Percentiles rank a stretch among this genome's conserved stretches.
Conservation (phyloP, 2,888 invertebrate species). For the Oligia latruncula region DNA sequence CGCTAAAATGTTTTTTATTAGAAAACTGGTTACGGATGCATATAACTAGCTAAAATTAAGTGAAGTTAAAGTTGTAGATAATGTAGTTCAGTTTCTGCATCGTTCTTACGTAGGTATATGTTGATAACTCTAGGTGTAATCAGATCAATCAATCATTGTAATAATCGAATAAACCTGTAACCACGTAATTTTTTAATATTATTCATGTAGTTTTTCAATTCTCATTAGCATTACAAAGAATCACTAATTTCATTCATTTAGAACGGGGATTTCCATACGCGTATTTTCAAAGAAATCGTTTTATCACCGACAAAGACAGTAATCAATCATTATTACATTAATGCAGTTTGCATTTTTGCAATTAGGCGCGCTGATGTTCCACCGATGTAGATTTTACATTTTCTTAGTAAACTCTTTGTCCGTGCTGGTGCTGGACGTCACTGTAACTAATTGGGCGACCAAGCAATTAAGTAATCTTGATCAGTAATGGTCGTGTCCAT, state of each 20-base stretch:
- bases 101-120: neutral
- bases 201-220: neutral
- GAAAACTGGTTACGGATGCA: neutral
- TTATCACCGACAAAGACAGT: constrained; percentile 10
- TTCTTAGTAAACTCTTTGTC: constrained; percentile 39
- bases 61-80: neutral
- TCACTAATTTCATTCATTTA: constrained; percentile 22
- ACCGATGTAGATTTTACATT: constrained; percentile 27
- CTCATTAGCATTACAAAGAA: constrained; percentile 4
- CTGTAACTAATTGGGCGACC: constrained; percentile 54
- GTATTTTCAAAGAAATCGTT: constrained; percentile 38
- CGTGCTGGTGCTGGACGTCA: constrained; percentile 37
- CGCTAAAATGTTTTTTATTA: neutral
- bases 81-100: neutral
- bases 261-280: constrained; percentile 4
- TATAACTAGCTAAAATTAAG: neutral
- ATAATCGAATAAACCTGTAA: neutral
- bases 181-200: neutral
- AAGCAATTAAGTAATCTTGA: constrained; percentile 59
- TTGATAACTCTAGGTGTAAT: neutral
- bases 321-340: constrained; percentile 50
- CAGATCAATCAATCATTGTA: neutral
- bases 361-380: neutral
- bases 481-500: constrained; percentile 51
- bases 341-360: constrained; percentile 27